A percentile compares a stretch with the other conserved stretches of the same genome.
phyloP scores from a whole-genome alignment of 2,113 vertebrate genomes.

The Xiphophorus maculatus region DNA sequence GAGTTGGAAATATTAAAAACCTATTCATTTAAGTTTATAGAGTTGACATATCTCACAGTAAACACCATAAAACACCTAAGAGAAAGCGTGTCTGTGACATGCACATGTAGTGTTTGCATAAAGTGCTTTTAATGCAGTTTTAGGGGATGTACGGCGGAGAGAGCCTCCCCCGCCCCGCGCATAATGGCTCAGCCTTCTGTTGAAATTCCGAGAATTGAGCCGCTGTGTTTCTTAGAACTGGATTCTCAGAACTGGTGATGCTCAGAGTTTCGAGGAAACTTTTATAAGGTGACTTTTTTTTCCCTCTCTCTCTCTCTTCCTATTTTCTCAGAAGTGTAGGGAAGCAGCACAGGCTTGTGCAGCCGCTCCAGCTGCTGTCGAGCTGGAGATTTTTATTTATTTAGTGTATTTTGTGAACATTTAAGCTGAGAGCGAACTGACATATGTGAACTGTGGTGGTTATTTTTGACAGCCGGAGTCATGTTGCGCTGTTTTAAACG shows the following conservation, averaged over 20 bases:
- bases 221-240: conserved; percentile 96
- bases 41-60: rapidly evolving
- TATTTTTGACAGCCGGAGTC: conserved; percentile 9
- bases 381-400: not conserved
- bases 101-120: rapidly evolving
- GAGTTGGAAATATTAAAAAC: rapidly evolving
- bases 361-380: not conserved
- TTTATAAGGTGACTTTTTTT: conserved; percentile 92
- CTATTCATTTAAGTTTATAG: rapidly evolving
- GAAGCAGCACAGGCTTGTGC: conserved; percentile 51
- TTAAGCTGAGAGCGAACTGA: conserved; percentile 10
- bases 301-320: conserved; percentile 45
- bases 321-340: conserved; percentile 74
- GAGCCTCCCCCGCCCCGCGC: conserved; percentile 58
- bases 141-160: rapidly evolving
- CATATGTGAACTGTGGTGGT: not conserved
- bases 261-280: conserved; percentile 98
- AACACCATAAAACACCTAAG: rapidly evolving
- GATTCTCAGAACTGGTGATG: conserved; percentile 98
- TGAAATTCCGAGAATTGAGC: conserved; percentile 99
- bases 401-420: not conserved
- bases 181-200: conserved; percentile 84
- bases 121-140: rapidly evolving
- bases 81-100: rapidly evolving
- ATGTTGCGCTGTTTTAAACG: not conserved